Percentiles rank a stretch among this genome's conserved stretches.
Conservation (phyloP, 2,113 vertebrate genomes). For the Gymnocephalus cernua region DNA sequence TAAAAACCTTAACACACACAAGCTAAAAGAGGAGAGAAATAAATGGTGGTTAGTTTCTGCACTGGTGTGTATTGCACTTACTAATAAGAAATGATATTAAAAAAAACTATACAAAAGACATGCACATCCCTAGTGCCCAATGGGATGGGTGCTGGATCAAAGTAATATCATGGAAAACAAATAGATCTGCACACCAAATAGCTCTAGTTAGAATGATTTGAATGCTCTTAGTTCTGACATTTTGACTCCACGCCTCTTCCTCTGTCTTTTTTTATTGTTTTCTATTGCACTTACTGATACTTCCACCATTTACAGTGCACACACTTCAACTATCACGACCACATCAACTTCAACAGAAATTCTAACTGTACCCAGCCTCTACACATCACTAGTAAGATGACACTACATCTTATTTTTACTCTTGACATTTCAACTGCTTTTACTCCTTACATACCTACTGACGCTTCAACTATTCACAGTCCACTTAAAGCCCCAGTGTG, state of each 20-base stretch:
- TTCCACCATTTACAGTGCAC: slow-evolving; percentile 2
- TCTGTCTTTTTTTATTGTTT: too few relatives aligned
- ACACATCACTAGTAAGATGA: background rate
- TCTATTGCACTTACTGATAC: background rate
- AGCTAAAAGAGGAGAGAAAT: background rate
- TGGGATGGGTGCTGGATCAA: too few relatives aligned
- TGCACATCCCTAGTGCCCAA: too few relatives aligned
- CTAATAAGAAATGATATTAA: background rate
- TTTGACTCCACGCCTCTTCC: too few relatives aligned
- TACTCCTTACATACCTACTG: background rate
- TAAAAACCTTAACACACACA: slow-evolving; percentile 19
- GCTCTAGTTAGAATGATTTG: too few relatives aligned
- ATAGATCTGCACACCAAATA: too few relatives aligned
- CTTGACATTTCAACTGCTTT: background rate
- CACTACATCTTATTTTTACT: background rate
- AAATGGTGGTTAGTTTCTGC: background rate
- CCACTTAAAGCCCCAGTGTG: too few relatives aligned
- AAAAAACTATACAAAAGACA: too few relatives aligned
- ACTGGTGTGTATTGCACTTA: background rate
- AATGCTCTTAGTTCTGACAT: too few relatives aligned
- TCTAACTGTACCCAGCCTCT: background rate
- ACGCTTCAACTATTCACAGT: background rate
- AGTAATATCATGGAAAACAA: too few relatives aligned
- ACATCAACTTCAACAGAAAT: background rate
- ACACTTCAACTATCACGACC: background rate